Conservation (phyloP, 1,140 invertebrate genomes). For the Phymorhynchus buccinoides region DNA sequence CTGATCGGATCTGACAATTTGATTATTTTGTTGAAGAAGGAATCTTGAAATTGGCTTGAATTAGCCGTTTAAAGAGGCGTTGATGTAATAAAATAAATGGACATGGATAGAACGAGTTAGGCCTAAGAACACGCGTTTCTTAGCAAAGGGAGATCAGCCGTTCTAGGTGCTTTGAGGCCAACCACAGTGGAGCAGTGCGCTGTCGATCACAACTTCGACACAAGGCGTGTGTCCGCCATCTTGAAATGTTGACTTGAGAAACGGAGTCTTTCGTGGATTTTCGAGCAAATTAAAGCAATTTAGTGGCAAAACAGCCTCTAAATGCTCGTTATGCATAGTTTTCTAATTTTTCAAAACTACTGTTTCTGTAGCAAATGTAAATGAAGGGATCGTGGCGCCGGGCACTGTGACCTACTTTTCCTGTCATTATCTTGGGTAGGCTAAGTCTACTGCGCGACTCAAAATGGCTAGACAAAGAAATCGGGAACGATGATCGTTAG, state of each 20-base stretch:
- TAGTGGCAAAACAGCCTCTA: neutral
- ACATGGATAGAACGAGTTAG: too few relatives aligned
- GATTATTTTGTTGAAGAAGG: neutral
- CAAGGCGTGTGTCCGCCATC: constrained; percentile 33
- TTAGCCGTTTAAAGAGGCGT: neutral
- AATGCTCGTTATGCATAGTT: neutral
- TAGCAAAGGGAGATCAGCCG: constrained; percentile 38
- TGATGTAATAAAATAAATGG: neutral
- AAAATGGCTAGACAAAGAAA: constrained; percentile 29
- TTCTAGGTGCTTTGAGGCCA: neutral
- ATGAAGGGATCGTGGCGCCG: neutral
- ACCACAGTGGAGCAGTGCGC: neutral
- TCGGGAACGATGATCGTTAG: neutral
- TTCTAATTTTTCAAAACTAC: neutral
- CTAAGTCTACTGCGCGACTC: neutral
- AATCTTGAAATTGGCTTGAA: neutral
- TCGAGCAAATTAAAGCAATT: neutral
- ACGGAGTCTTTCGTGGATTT: neutral
- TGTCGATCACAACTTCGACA: constrained; percentile 33
- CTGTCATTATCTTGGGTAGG: neutral
- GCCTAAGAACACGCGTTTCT: neutral
- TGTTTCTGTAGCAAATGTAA: neutral
- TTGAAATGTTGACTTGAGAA: constrained; percentile 24
- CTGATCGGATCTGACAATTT: neutral
- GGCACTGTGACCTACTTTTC: constrained; percentile 19